Conservation (phyloP, 2,888 invertebrate species). For the Hypomecis atomaria region DNA sequence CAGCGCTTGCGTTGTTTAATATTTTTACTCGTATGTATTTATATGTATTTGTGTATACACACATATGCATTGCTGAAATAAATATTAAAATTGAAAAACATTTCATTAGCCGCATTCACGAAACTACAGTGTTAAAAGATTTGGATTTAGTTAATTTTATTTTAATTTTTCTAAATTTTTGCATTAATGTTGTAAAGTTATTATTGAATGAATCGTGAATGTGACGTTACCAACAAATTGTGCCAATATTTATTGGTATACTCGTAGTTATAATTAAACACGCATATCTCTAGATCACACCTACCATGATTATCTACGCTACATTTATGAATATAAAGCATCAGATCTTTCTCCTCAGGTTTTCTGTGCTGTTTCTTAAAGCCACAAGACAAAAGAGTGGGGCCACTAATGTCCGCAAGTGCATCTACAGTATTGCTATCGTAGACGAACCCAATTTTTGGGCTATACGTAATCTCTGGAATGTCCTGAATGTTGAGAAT, state of each 20-base stretch:
- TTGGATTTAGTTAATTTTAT: background rate
- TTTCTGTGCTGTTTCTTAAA: conserved; percentile 58
- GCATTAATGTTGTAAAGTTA: conserved; percentile 9
- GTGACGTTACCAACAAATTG: conserved; percentile 51
- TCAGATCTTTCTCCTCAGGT: conserved; percentile 48
- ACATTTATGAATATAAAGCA: conserved; percentile 78
- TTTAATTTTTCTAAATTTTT: too few relatives aligned
- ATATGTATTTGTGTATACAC: too few relatives aligned
- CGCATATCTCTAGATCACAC: conserved; percentile 36
- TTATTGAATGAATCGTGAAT: conserved; percentile 54
- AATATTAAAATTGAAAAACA: conserved; percentile 64
- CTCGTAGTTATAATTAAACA: conserved; percentile 49
- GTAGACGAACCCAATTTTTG: conserved; percentile 75
- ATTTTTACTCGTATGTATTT: background rate
- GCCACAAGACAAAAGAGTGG: conserved; percentile 59
- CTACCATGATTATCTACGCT: conserved; percentile 8
- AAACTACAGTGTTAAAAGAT: conserved; percentile 35
- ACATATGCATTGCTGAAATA: conserved; percentile 10
- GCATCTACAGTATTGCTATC: conserved; percentile 61
- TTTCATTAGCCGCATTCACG: conserved; percentile 54
- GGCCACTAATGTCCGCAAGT: conserved; percentile 49
- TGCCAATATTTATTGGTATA: conserved; percentile 44
- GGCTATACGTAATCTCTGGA: conserved; percentile 69
- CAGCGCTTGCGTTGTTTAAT: background rate
- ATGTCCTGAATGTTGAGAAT: conserved; percentile 76